Conservation (phyloP, 2,797 vertebrate species). For the Schizothorax lantsangensis region DNA sequence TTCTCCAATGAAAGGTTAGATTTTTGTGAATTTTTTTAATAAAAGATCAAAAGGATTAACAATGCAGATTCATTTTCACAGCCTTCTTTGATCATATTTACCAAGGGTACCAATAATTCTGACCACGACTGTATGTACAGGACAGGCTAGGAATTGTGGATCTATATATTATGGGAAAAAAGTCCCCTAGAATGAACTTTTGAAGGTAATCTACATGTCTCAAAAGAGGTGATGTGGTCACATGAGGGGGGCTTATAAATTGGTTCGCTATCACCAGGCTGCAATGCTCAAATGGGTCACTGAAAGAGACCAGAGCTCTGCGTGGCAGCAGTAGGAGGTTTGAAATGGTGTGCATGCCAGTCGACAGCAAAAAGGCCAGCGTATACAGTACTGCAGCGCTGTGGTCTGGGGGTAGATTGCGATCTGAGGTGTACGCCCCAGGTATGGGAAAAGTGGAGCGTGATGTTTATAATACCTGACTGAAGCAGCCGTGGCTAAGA, state of each 20-base stretch:
- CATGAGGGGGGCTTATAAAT: constrained; percentile 73
- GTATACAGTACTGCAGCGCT: constrained; percentile 20
- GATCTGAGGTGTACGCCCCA: constrained; percentile 37
- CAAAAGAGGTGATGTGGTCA: constrained; percentile 66
- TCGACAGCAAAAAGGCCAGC: constrained; percentile 24
- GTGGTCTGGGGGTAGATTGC: constrained; percentile 33
- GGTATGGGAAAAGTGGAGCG: constrained; percentile 43
- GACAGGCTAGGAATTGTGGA: constrained; percentile 66
- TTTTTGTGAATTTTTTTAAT: no score
- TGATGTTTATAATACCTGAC: constrained; percentile 36
- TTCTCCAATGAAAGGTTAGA: no score
- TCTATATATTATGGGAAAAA: constrained; percentile 53
- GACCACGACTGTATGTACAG: neutral
- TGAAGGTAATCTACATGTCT: constrained; percentile 71
- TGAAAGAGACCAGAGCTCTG: constrained; percentile 48
- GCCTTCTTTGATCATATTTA: no score
- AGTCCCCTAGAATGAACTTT: constrained; percentile 67
- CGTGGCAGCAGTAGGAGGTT: constrained; percentile 27
- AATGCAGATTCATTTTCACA: no score
- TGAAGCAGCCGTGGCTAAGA: constrained; percentile 40
- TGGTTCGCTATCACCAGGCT: constrained; percentile 65
- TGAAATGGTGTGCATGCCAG: neutral
- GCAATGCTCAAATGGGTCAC: constrained; percentile 66
- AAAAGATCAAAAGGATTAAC: no score
- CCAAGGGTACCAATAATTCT: no score